phyloP scores from a whole-genome alignment of 2,888 invertebrate genomes.

The Ochropleura leucogaster region DNA sequence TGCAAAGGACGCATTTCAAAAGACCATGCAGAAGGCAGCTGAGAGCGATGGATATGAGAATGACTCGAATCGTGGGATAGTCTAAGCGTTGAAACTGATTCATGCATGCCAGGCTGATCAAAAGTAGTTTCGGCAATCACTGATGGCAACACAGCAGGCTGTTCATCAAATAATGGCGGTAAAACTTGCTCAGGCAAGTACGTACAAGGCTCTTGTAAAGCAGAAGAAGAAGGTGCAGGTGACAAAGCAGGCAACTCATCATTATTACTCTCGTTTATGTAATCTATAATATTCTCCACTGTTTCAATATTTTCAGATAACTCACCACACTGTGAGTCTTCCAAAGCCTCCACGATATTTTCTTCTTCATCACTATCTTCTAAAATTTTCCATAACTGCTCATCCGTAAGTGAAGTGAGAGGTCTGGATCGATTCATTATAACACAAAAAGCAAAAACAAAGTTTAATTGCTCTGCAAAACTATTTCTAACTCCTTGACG shows the following conservation, averaged over 20 bases:
- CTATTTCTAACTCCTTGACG: not conserved
- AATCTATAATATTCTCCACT: not conserved
- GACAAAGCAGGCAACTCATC: not conserved
- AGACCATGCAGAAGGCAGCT: not conserved
- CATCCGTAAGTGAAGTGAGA: not conserved
- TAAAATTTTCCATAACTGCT: constrained; percentile 16
- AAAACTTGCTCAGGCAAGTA: not conserved
- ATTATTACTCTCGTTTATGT: not conserved
- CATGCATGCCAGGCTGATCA: not conserved
- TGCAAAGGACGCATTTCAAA: not conserved
- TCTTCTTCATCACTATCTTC: constrained; percentile 17
- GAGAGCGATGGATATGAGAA: not conserved
- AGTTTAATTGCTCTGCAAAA: not conserved
- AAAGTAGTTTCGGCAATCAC: not conserved
- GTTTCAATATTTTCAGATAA: constrained; percentile 16
- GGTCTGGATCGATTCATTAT: not conserved
- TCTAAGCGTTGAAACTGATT: not conserved
- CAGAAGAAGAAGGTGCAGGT: not conserved
- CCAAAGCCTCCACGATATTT: constrained; percentile 16
- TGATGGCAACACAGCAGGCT: constrained; percentile 1
- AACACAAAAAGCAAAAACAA: constrained; percentile 1
- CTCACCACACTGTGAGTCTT: constrained; percentile 15
- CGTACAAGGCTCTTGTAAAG: not conserved
- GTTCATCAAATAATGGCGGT: not conserved
- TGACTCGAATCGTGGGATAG: not conserved